Evolutionary conservation across 2,888 invertebrate genomes (phyloP).

Genomic region (Chaitophorus viminalis): DNA sequence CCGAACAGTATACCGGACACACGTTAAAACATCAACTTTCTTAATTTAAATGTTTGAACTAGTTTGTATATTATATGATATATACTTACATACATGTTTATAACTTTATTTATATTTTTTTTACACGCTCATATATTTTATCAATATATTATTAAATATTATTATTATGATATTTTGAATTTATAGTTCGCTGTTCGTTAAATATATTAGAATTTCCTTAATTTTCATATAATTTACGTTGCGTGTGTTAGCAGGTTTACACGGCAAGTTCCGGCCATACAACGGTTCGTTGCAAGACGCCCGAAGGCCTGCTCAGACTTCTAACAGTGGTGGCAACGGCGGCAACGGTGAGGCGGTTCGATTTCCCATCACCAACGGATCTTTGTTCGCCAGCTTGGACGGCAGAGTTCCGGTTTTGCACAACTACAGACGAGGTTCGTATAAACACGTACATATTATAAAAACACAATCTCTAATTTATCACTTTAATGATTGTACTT

Average conservation of each 20-base stretch:
- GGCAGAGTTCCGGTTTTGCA: conserved; percentile 71
- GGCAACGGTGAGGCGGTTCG: conserved; percentile 66
- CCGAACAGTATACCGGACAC: too few species aligned
- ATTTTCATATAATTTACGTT: background rate
- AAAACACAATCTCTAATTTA: background rate
- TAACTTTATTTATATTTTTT: too few species aligned
- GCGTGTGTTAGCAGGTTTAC: conserved; percentile 68
- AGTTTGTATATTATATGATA: too few species aligned
- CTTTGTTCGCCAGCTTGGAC: conserved; percentile 69
- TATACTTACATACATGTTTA: too few species aligned
- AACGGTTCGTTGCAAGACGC: conserved; percentile 66
- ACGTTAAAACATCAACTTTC: too few species aligned
- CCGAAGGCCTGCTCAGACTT: conserved; percentile 66
- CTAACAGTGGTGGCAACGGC: conserved; percentile 20
- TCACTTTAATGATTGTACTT: background rate
- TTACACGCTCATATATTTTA: background rate
- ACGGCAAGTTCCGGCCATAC: conserved; percentile 73
- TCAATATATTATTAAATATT: background rate
- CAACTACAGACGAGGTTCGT: conserved; percentile 69
- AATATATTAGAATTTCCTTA: background rate
- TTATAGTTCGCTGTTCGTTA: background rate
- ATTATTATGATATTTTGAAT: background rate
- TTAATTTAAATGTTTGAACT: too few species aligned
- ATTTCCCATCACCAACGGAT: conserved; percentile 73
- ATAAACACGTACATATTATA: conserved; percentile 62